A percentile compares a stretch with the other conserved stretches of the same genome.
phyloP scores from a whole-genome alignment of 2,113 vertebrate species.

The Silurus meridionalis region DNA sequence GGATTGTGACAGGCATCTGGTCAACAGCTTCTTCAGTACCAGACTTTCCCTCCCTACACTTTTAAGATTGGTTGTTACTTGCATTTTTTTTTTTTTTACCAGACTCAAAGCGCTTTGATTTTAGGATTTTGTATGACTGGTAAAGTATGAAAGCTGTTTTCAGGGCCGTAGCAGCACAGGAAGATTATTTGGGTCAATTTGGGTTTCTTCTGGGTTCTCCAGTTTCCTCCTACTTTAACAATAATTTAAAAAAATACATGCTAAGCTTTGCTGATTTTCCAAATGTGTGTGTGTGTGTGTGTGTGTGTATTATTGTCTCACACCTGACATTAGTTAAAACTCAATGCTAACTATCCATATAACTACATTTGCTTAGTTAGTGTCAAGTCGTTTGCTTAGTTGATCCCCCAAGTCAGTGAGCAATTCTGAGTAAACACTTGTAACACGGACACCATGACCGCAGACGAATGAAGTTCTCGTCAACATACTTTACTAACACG shows the following conservation, averaged over 20 bases:
- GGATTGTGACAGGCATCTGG: neutral
- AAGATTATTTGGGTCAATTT: neutral
- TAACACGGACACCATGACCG: neutral
- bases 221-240: neutral
- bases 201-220: neutral
- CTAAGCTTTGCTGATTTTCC: neutral
- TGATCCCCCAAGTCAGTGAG: neutral
- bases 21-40: neutral
- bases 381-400: too few relatives aligned
- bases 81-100: too few relatives aligned
- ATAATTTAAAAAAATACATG: neutral
- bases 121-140: neutral
- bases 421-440: neutral
- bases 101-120: neutral
- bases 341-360: neutral
- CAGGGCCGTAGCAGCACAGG: neutral
- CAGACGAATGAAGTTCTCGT: neutral
- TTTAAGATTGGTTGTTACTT: neutral
- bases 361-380: neutral
- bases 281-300: neutral
- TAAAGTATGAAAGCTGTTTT: neutral
- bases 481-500: neutral
- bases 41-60: neutral
- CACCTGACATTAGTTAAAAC: neutral
- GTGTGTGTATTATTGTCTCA: neutral